Evolutionary conservation across 2,888 invertebrate species (phyloP).

Genomic region (Thecophora atra): DNA sequence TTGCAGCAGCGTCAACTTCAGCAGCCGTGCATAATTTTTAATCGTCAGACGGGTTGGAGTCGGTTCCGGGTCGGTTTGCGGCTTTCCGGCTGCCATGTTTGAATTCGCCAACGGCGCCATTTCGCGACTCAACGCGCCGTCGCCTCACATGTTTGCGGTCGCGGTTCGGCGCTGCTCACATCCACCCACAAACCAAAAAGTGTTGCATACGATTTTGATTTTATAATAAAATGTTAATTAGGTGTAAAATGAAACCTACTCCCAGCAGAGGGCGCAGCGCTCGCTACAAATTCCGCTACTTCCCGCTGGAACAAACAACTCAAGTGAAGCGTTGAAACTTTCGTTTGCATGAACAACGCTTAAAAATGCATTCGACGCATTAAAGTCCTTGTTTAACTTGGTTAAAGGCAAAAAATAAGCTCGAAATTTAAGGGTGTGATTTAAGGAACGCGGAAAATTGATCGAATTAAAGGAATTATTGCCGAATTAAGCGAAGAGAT

Average conservation of each 20-base stretch:
- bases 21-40: constrained; percentile 1
- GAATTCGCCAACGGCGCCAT: constrained; percentile 18
- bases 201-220: constrained; percentile 20
- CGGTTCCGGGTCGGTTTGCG: constrained; percentile 19
- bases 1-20: neutral
- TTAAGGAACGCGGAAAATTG: no score
- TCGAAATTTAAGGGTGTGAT: no score
- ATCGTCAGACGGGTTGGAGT: constrained; percentile 8
- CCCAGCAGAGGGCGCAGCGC: neutral
- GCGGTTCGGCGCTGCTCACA: neutral
- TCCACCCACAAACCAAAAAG: constrained; percentile 3
- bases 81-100: constrained; percentile 28
- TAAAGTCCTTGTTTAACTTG: no score
- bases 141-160: constrained; percentile 12
- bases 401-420: no score
- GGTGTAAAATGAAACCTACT: constrained; percentile 13
- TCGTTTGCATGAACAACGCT: neutral
- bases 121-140: constrained; percentile 18
- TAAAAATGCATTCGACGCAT: no score
- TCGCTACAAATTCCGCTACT: neutral
- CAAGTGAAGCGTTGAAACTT: neutral
- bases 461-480: no score
- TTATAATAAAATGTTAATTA: constrained; percentile 29
- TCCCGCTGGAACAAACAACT: neutral
- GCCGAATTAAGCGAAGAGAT: no score